Percentiles rank a stretch among this genome's conserved stretches.
Conservation (phyloP, 1,140 invertebrate species). For the Colletes latitarsis region DNA sequence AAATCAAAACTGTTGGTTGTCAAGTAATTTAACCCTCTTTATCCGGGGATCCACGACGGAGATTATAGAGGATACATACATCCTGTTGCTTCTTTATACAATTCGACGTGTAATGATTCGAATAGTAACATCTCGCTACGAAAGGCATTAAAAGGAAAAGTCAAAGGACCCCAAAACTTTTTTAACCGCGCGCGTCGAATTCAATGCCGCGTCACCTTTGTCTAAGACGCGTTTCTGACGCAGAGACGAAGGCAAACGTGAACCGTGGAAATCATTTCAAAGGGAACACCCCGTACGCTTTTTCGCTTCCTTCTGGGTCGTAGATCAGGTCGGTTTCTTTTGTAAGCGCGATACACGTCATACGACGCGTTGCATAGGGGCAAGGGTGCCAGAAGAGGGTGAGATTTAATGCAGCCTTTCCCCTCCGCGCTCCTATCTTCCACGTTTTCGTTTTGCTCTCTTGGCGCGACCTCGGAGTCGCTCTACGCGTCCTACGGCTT, state of each 20-base stretch:
- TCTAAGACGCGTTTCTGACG: slow-evolving; percentile 1
- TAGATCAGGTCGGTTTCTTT: slow-evolving; percentile 62
- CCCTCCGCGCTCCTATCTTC: neutral
- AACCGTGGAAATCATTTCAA: slow-evolving; percentile 23
- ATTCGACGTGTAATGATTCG: no score
- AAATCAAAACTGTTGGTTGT: no score
- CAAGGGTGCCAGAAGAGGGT: slow-evolving; percentile 55
- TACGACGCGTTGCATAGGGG: slow-evolving; percentile 24
- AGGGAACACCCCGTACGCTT: slow-evolving; percentile 29
- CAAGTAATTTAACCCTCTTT: no score
- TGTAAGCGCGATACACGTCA: slow-evolving; percentile 60
- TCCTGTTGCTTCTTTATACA: neutral
- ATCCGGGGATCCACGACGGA: no score
- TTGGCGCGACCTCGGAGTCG: slow-evolving; percentile 34
- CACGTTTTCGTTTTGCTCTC: slow-evolving; percentile 29
- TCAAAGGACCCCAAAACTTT: neutral
- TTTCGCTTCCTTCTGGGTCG: slow-evolving; percentile 39
- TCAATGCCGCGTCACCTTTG: neutral
- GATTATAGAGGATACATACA: no score
- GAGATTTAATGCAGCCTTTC: slow-evolving; percentile 59
- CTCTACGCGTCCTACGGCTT: slow-evolving; percentile 44
- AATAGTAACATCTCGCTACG: neutral
- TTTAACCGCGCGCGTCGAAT: neutral
- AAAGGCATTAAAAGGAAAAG: neutral
- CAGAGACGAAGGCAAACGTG: neutral